Conservation (phyloP, 1,140 invertebrate species). For the Phocides pigmalion region DNA sequence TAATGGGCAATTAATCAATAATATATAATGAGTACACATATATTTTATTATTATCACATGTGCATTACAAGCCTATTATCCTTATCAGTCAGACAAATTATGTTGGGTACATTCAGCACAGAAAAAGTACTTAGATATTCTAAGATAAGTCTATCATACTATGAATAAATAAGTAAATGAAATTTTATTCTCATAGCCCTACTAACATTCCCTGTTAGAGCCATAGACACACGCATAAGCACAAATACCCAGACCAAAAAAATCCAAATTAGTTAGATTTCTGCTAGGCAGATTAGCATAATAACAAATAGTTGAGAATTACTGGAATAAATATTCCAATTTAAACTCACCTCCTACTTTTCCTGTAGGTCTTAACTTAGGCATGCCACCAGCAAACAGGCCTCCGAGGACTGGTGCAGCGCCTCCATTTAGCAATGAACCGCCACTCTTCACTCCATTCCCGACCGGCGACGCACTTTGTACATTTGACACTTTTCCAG, state of each 20-base stretch:
- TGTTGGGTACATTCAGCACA: not conserved
- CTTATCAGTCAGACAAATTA: slow-evolving; percentile 3
- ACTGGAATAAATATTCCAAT: no score
- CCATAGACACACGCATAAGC: no score
- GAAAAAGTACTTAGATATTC: not conserved
- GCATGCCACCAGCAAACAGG: slow-evolving; percentile 94
- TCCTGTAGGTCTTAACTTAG: slow-evolving; percentile 92
- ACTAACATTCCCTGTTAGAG: no score
- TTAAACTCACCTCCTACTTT: slow-evolving; percentile 68
- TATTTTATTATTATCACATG: not conserved
- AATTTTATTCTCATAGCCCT: no score
- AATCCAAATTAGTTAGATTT: no score
- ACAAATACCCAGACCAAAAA: no score
- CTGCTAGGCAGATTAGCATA: no score
- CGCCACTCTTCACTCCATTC: slow-evolving; percentile 72
- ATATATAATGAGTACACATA: not conserved
- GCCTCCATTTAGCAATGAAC: slow-evolving; percentile 78
- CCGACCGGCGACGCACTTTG: slow-evolving; percentile 51
- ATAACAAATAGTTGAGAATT: no score
- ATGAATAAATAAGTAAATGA: no score
- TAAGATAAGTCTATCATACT: not conserved
- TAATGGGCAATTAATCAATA: slow-evolving; percentile 7
- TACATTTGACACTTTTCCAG: slow-evolving; percentile 83
- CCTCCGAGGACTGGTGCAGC: slow-evolving; percentile 87
- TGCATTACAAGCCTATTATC: not conserved